A percentile compares a stretch with the other conserved stretches of the same genome.
These are phyloP conservation scores for Isaurus tuberculatus DNA, from an alignment of 92 coral and sea anemone species.

Conservation along the genomic window DNA sequence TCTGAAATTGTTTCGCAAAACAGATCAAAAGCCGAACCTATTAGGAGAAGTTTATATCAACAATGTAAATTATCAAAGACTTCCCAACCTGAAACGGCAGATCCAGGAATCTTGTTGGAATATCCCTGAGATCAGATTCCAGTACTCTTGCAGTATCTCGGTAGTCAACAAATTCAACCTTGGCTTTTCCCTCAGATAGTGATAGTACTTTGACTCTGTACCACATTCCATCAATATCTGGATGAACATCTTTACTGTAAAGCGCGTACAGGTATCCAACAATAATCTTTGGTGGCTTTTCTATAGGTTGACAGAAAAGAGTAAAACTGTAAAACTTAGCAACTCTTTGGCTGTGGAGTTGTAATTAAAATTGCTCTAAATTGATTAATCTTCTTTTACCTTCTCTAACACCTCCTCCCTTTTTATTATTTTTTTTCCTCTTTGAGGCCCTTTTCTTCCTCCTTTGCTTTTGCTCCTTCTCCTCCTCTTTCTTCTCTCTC, in stretches of 20 bases:
- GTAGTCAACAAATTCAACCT: conserved; percentile 91
- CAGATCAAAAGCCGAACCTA: too few relatives aligned
- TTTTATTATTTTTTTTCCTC: too few relatives aligned
- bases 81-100: conserved; percentile 89
- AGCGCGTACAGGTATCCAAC: conserved; percentile 82
- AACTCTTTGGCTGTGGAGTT: too few relatives aligned
- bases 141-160: conserved; percentile 77
- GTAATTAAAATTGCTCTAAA: too few relatives aligned
- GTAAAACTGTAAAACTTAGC: too few relatives aligned
- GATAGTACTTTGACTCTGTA: conserved; percentile 84
- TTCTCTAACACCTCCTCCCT: too few relatives aligned
- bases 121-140: conserved; percentile 58
- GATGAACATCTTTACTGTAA: conserved; percentile 79
- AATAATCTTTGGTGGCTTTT: conserved; percentile 48
- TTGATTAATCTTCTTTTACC: too few relatives aligned
- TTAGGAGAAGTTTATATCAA: too few relatives aligned
- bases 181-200: conserved; percentile 59
- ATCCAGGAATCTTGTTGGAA: conserved; percentile 84
- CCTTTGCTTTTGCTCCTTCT: too few relatives aligned
- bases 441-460: too few relatives aligned
- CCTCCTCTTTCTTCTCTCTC: too few relatives aligned
- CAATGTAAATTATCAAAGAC: not conserved
- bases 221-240: conserved; percentile 82
- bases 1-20: too few relatives aligned
- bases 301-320: conserved; percentile 12